Conservation (phyloP, 92 coral and sea anemone genomes). For the Epizoanthus scotinus region DNA sequence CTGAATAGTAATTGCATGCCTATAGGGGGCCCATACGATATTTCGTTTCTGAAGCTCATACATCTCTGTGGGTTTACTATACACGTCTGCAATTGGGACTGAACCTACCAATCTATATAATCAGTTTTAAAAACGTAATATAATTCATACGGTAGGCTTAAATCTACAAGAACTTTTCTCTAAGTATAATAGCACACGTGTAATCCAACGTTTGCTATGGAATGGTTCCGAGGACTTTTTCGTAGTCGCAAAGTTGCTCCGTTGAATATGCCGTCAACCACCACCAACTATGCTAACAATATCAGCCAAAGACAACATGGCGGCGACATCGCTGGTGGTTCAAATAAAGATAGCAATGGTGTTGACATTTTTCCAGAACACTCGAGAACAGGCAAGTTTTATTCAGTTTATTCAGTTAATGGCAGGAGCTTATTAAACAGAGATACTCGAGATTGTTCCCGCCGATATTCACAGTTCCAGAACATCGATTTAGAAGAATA, state of each 20-base stretch:
- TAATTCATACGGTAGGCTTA: too few relatives aligned
- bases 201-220: background rate
- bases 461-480: background rate
- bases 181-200: background rate
- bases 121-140: too few relatives aligned
- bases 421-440: background rate
- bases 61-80: too few relatives aligned
- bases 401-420: background rate
- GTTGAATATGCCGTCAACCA: background rate
- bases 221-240: slow-evolving; percentile 12
- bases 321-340: background rate
- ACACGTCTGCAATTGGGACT: too few relatives aligned
- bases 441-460: background rate
- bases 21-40: too few relatives aligned
- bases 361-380: background rate
- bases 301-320: background rate
- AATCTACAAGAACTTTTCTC: too few relatives aligned
- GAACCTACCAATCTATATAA: too few relatives aligned
- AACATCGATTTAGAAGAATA: background rate
- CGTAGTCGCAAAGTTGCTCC: slow-evolving; percentile 29
- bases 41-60: too few relatives aligned
- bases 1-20: too few relatives aligned
- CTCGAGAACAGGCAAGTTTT: background rate
- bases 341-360: background rate
- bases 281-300: background rate